phyloP scores from a whole-genome alignment of 2,113 vertebrate species.

The Alouatta palliata region DNA sequence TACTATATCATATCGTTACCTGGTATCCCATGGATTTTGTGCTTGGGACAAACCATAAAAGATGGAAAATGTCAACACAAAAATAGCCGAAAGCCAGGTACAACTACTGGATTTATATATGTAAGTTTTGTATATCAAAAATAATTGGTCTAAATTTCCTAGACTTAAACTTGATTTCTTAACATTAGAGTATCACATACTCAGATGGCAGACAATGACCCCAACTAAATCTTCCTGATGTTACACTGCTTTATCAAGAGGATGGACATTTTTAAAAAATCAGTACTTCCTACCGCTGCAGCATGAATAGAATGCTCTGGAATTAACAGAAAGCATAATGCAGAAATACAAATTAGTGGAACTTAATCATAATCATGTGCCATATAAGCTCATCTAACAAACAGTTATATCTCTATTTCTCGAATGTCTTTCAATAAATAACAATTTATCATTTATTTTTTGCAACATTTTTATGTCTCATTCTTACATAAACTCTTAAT shows the following conservation, averaged over 20 bases:
- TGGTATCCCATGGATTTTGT: not conserved
- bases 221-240: conserved; percentile 25
- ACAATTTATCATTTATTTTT: conserved; percentile 68
- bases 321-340: conserved; percentile 60
- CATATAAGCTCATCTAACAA: conserved; percentile 64
- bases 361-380: conserved; percentile 66
- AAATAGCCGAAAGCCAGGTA: conserved; percentile 43
- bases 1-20: not conserved
- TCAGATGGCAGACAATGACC: conserved; percentile 50
- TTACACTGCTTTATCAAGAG: conserved; percentile 39
- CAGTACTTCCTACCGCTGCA: conserved; percentile 64
- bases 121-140: conserved; percentile 61
- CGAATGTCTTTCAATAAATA: conserved; percentile 75
- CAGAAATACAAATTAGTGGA: conserved; percentile 55
- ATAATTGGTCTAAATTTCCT: conserved; percentile 62
- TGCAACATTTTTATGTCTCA: conserved; percentile 47
- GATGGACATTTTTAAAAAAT: not conserved
- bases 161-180: conserved; percentile 63
- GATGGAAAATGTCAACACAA: conserved; percentile 40
- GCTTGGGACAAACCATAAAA: conserved; percentile 50
- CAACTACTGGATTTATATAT: conserved; percentile 35
- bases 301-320: conserved; percentile 70
- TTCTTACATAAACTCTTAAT: conserved; percentile 34
- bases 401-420: conserved; percentile 66
- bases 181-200: conserved; percentile 49